phyloP scores from a whole-genome alignment of 2,113 vertebrate species.

The Pomatostomus ruficeps region DNA sequence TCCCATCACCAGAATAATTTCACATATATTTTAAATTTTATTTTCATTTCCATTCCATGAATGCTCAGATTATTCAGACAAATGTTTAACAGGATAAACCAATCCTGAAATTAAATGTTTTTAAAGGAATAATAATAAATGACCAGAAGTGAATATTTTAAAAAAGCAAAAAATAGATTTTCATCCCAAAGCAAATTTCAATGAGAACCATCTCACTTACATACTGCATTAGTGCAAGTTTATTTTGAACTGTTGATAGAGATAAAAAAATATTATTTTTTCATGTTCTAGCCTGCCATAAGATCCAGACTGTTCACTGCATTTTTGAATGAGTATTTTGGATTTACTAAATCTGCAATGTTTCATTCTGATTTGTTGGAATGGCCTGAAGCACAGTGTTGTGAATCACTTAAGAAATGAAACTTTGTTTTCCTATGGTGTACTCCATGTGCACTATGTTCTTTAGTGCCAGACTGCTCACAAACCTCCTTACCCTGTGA shows the following conservation, averaged over 20 bases:
- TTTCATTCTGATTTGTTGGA: background rate
- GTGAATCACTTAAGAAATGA: background rate
- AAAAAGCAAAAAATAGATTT: background rate
- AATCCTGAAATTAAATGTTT: background rate
- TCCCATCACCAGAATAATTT: background rate
- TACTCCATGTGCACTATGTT: background rate
- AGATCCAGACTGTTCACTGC: background rate
- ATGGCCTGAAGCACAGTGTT: background rate
- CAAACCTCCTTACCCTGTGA: background rate
- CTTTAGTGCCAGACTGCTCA: accelerated
- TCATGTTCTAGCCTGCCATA: background rate
- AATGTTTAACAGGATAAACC: background rate
- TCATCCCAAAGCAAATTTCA: background rate
- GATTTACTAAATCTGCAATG: background rate
- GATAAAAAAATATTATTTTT: background rate
- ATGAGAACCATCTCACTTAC: background rate
- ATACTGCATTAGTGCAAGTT: background rate
- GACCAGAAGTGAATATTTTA: background rate
- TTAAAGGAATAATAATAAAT: background rate
- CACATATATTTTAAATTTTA: background rate
- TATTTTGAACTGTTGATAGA: background rate
- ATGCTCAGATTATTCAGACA: background rate
- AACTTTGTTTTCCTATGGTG: background rate
- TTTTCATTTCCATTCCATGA: background rate
- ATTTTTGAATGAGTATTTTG: background rate